Conservation (phyloP, 1,140 invertebrate genomes). For the Sinonovacula constricta region DNA sequence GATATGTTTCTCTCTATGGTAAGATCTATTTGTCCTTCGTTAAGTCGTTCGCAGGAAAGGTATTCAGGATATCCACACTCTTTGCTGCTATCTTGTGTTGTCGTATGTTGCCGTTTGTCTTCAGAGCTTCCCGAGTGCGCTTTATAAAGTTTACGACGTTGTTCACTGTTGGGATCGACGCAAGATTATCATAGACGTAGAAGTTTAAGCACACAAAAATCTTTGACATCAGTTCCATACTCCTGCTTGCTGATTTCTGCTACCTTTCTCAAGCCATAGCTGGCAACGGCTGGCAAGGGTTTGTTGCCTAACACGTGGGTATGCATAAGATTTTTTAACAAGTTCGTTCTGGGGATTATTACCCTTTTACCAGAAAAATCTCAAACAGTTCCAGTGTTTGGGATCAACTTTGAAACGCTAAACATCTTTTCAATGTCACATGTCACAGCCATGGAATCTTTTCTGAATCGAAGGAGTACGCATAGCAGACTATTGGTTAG, state of each 20-base stretch:
- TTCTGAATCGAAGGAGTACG: constrained; percentile 22
- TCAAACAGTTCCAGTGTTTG: constrained; percentile 43
- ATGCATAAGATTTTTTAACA: constrained; percentile 46
- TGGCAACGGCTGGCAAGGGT: constrained; percentile 44
- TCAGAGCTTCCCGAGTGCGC: too few relatives aligned
- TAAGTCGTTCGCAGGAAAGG: too few relatives aligned
- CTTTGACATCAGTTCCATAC: too few relatives aligned
- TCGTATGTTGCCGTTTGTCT: too few relatives aligned
- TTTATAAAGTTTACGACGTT: not conserved
- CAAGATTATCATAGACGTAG: too few relatives aligned
- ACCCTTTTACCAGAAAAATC: constrained; percentile 50
- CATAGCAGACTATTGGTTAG: constrained; percentile 64
- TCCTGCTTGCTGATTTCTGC: too few relatives aligned
- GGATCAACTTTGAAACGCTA: constrained; percentile 46
- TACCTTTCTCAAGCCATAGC: constrained; percentile 26
- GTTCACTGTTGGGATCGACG: not conserved
- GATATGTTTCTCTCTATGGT: too few relatives aligned
- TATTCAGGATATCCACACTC: too few relatives aligned
- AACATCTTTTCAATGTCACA: constrained; percentile 49
- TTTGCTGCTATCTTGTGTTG: too few relatives aligned
- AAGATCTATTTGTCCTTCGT: too few relatives aligned
- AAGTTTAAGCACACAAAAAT: constrained; percentile 46
- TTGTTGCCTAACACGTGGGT: constrained; percentile 52
- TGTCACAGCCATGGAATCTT: constrained; percentile 7
- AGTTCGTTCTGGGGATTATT: constrained; percentile 35